A percentile compares a stretch with the other conserved stretches of the same genome.
phyloP scores from a whole-genome alignment of 1,140 invertebrate species.

The Ceratina calcarata region DNA sequence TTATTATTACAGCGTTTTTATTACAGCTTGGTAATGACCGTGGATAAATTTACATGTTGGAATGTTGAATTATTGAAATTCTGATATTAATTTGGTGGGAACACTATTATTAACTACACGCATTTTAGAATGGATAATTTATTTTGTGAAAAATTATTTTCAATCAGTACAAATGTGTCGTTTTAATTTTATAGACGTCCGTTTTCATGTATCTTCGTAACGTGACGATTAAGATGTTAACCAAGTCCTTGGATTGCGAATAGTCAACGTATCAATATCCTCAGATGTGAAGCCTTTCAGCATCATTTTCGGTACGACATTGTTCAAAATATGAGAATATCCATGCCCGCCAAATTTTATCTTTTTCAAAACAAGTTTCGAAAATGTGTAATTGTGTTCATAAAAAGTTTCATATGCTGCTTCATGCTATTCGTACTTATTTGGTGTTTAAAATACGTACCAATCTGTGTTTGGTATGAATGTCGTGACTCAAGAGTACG shows the following conservation, averaged over 20 bases:
- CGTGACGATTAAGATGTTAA: slow-evolving; percentile 71
- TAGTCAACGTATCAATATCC: slow-evolving; percentile 85
- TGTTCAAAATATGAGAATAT: slow-evolving; percentile 89
- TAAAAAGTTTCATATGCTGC: background rate
- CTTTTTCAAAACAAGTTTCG: slow-evolving; percentile 76
- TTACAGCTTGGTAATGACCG: no score
- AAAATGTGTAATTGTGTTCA: no score
- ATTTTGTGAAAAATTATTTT: no score
- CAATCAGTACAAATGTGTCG: background rate
- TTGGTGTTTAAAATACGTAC: slow-evolving; percentile 78
- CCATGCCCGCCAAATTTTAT: slow-evolving; percentile 91
- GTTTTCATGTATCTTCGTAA: background rate
- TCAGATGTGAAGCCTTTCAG: slow-evolving; percentile 84
- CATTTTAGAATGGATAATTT: no score
- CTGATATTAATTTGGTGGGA: no score
- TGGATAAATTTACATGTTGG: no score
- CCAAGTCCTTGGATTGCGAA: slow-evolving; percentile 88
- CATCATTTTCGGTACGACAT: slow-evolving; percentile 88
- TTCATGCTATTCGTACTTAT: background rate
- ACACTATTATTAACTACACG: no score
- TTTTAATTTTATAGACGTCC: background rate
- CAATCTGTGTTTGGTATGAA: slow-evolving; percentile 93
- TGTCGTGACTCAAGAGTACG: slow-evolving; percentile 90
- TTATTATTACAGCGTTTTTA: no score
- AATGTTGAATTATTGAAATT: no score